phyloP scores from a whole-genome alignment of 2,113 vertebrate genomes.

The Pholis gunnellus region DNA sequence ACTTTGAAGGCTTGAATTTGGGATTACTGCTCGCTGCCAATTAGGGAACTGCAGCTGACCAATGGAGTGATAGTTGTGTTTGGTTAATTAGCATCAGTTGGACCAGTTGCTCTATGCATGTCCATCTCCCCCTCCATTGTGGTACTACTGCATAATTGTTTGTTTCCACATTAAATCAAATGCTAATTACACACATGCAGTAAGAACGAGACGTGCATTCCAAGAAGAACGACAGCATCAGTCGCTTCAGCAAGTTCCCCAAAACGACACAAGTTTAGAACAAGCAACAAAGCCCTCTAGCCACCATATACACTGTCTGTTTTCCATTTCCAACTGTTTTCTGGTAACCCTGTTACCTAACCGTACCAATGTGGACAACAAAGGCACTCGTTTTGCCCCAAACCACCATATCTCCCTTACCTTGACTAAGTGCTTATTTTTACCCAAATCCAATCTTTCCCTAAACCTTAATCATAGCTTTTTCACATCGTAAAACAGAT shows the following conservation, averaged over 20 bases:
- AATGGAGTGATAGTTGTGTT: neutral
- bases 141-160: neutral
- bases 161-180: slow-evolving; percentile 6
- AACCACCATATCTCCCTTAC: neutral
- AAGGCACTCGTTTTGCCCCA: neutral
- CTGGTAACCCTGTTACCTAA: neutral
- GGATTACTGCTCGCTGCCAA: neutral
- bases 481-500: neutral
- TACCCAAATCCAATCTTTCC: neutral
- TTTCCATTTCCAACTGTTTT: neutral
- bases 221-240: neutral
- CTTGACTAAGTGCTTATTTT: neutral
- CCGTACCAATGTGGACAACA: neutral
- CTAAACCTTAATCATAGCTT: neutral
- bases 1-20: neutral
- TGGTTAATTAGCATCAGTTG: neutral
- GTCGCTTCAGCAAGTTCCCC: neutral
- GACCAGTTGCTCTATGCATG: neutral
- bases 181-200: neutral
- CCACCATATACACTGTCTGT: neutral
- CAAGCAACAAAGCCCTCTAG: neutral
- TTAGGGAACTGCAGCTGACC: neutral
- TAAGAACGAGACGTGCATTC: neutral
- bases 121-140: neutral
- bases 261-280: neutral